Conservation (phyloP, 2,113 vertebrate genomes). For the Penelope pileata region DNA sequence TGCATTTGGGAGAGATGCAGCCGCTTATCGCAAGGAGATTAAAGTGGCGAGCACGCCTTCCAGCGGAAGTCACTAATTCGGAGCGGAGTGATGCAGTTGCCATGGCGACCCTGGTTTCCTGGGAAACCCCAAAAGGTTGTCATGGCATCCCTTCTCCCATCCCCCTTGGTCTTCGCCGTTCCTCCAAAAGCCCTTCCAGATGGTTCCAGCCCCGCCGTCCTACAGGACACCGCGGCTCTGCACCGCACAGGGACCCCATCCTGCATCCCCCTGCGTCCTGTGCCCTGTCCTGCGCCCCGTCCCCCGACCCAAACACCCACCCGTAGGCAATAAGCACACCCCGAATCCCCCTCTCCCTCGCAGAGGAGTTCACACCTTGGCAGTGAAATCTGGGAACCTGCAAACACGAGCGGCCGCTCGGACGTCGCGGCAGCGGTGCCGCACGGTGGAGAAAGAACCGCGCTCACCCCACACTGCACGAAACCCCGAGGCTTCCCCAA, state of each 20-base stretch:
- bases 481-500: not conserved
- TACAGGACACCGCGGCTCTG: constrained; percentile 56
- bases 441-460: not conserved
- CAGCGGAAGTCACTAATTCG: constrained; percentile 89
- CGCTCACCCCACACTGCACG: not conserved
- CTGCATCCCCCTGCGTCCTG: not conserved
- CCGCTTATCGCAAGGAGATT: constrained; percentile 73
- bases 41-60: constrained; percentile 80
- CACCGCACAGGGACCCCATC: not conserved
- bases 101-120: constrained; percentile 92
- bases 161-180: constrained; percentile 77
- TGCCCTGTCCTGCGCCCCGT: too few relatives aligned
- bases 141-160: constrained; percentile 84
- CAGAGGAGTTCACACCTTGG: constrained; percentile 41
- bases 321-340: constrained; percentile 39
- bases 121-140: constrained; percentile 94
- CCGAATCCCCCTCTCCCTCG: constrained; percentile 8
- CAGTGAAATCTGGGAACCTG: not conserved
- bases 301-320: not conserved
- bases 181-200: constrained; percentile 89
- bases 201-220: constrained; percentile 80
- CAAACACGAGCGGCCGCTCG: not conserved
- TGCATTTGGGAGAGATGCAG: constrained; percentile 57
- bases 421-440: not conserved
- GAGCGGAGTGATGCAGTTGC: constrained; percentile 92